These are phyloP conservation scores for Hedya salicella DNA, from an alignment of 2,888 invertebrate genomes.

Conservation along the genomic window DNA sequence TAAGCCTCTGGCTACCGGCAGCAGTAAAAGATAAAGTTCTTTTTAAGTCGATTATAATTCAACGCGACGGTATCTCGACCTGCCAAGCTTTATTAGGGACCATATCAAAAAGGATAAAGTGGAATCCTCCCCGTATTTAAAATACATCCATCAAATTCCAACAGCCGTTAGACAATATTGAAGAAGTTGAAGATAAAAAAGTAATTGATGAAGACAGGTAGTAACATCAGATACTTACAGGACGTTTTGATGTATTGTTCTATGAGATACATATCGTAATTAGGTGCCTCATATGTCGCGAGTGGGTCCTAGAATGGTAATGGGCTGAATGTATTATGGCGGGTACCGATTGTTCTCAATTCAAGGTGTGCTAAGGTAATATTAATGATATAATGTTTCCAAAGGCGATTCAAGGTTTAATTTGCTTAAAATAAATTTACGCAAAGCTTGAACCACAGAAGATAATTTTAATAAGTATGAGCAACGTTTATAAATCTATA, in stretches of 20 bases:
- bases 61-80: slow-evolving; percentile 40
- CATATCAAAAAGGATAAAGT: slow-evolving; percentile 51
- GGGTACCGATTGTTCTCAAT: slow-evolving; percentile 35
- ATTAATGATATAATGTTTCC: slow-evolving; percentile 13
- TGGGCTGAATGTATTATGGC: slow-evolving; percentile 36
- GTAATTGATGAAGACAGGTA: slow-evolving; percentile 82
- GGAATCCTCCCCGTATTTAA: slow-evolving; percentile 58
- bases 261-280: slow-evolving; percentile 67
- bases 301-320: slow-evolving; percentile 42
- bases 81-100: slow-evolving; percentile 52
- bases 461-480: neutral
- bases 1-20: slow-evolving; percentile 28
- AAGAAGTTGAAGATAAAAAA: slow-evolving; percentile 71
- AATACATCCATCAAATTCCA: slow-evolving; percentile 75
- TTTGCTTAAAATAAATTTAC: neutral
- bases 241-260: slow-evolving; percentile 69
- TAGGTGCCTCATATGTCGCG: slow-evolving; percentile 57
- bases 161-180: slow-evolving; percentile 72
- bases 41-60: slow-evolving; percentile 41
- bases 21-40: slow-evolving; percentile 40
- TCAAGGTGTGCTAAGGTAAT: slow-evolving; percentile 33
- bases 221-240: slow-evolving; percentile 61
- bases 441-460: neutral
- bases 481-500: neutral
- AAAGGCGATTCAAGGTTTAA: slow-evolving; percentile 9